Percentiles rank a stretch among this genome's conserved stretches.
These are phyloP conservation scores for Xestia ashworthii DNA, from an alignment of 2,888 invertebrate species.

Conservation along the genomic window DNA sequence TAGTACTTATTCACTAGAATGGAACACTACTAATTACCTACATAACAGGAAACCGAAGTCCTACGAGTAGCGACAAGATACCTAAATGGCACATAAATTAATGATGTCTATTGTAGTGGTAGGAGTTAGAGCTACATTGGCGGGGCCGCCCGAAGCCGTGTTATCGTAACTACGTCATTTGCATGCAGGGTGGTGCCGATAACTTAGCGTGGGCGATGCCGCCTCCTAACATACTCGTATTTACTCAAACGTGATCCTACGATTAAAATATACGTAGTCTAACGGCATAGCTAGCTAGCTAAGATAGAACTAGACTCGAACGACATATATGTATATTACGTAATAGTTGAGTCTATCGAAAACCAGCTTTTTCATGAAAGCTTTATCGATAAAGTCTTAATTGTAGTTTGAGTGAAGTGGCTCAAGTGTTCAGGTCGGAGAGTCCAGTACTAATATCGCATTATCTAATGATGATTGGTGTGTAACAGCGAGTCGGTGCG, in stretches of 20 bases:
- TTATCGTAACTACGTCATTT: conserved; percentile 82
- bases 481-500: conserved; percentile 81
- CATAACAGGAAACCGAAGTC: conserved; percentile 32
- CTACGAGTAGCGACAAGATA: conserved; percentile 11
- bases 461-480: conserved; percentile 88
- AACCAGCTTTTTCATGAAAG: conserved; percentile 48
- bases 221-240: conserved; percentile 60
- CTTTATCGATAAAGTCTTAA: conserved; percentile 69
- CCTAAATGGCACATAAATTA: conserved; percentile 40
- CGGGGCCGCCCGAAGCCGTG: conserved; percentile 60
- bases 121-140: conserved; percentile 59
- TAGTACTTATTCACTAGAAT: background rate
- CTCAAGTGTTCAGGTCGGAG: conserved; percentile 79
- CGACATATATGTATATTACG: conserved; percentile 40
- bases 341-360: conserved; percentile 35
- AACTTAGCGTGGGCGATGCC: conserved; percentile 81
- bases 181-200: conserved; percentile 84
- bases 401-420: conserved; percentile 78
- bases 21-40: conserved; percentile 7
- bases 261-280: conserved; percentile 42
- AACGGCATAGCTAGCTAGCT: conserved; percentile 28
- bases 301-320: conserved; percentile 23
- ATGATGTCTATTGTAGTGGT: conserved; percentile 39
- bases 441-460: conserved; percentile 82
- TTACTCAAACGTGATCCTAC: conserved; percentile 59